phyloP scores from a whole-genome alignment of 92 coral and sea anemone species.

The Epizoanthus rinbou region DNA sequence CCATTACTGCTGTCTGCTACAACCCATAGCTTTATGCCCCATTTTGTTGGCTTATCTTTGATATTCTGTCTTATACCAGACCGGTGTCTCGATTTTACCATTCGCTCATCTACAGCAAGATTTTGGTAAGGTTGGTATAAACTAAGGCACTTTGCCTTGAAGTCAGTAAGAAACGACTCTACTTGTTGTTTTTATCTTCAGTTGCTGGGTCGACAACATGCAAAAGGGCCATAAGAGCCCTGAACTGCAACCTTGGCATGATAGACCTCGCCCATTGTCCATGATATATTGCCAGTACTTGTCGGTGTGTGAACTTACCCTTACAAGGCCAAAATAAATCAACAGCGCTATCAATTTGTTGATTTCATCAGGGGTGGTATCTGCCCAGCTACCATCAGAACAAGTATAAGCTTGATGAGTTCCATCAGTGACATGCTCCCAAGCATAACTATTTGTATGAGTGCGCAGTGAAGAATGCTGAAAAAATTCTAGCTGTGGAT shows the following conservation, averaged over 20 bases:
- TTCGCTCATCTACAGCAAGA: conserved; percentile 68
- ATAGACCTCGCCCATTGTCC: conserved; percentile 75
- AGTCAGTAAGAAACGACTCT: conserved; percentile 44
- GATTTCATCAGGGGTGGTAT: conserved; percentile 61
- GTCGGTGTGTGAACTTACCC: conserved; percentile 44
- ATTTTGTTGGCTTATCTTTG: conserved; percentile 55
- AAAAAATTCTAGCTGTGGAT: conserved; percentile 70
- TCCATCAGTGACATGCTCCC: conserved; percentile 47
- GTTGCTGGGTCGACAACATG: conserved; percentile 74
- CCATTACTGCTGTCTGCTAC: conserved; percentile 65
- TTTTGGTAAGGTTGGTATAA: conserved; percentile 69
- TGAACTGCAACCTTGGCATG: conserved; percentile 44
- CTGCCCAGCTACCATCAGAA: conserved; percentile 71
- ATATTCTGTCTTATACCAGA: conserved; percentile 66
- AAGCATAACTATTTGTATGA: conserved; percentile 74
- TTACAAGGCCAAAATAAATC: conserved; percentile 71
- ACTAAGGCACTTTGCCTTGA: conserved; percentile 56
- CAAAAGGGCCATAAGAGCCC: conserved; percentile 66
- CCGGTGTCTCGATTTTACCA: conserved; percentile 69
- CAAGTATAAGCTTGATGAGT: conserved; percentile 43
- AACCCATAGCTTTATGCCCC: conserved; percentile 63
- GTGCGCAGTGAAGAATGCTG: conserved; percentile 53
- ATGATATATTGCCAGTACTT: conserved; percentile 73
- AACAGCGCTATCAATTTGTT: conserved; percentile 54
- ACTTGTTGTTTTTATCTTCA: conserved; percentile 55